Base-by-base conservation (phyloP, 2,888 invertebrate species). In the Lycaena phlaeas region DNA sequence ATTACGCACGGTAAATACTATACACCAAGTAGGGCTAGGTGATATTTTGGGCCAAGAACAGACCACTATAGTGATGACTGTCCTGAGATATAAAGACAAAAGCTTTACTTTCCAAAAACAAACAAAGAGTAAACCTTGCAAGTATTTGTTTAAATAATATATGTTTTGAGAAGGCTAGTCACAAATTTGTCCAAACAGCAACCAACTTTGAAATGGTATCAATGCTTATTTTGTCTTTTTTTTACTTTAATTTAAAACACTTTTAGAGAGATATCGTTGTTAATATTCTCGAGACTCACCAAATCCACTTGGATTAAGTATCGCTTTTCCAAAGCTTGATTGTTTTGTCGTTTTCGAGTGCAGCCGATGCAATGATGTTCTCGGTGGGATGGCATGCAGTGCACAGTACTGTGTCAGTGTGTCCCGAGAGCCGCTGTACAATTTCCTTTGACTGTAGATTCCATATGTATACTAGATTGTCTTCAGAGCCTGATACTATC, bases 401-500 rank as follows among this genome's bases (percentile, higher is more conserved):
- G 66, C 98, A 98, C 14, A 99, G 86, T 6, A 99, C 99, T 2
- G 86, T 89, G 90, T 98, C 97, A 51, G 97, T 96, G 70, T 99
- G 98, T 0, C 98, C 98, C 58, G 95, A 93, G 47, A 99, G 85
- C 78, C 96, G 95, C 79, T 99, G 99, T 44, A 99, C 99, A 44
- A 99, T 94, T 86, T 99, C 98, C 81, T 98, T 98, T 9, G 98
- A 97, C 72, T 99, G 99, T 51, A 99, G 87, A 86, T 99, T 99
- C 99, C 99, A 99, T 60, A 99, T 97, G 70, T 98, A 99, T 1
- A 99, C 97, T 87, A 96, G 89, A 71, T 97, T 95, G 77, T 99
- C 99, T 82, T 99, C 99, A 3, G 98, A 98, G n/a, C 99, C 99
- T 27, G 97, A 98, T 34, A 99, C 98, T 68, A 99, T 99, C 99